Evolutionary conservation across 2,888 invertebrate species (phyloP), one percentile per base, ranked within the genome.

Genomic region (Habrosyne pyritoides): DNA sequence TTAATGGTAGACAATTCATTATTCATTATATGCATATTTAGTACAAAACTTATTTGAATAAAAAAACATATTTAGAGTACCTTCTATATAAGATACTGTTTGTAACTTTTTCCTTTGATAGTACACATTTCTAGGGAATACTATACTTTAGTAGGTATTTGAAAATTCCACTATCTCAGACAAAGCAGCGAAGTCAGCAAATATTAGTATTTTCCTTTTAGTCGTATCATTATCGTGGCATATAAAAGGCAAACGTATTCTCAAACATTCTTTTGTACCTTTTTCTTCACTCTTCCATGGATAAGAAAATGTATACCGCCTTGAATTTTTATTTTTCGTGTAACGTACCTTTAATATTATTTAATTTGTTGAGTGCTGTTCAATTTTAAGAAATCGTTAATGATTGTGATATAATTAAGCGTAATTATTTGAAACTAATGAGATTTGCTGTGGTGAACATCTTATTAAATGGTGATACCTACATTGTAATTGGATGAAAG

Each of bases 141-240:
- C n/a, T n/a, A n/a, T n/a, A 28, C 28, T 7, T 10, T 8, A 8
- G 28, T 30, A 3, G 3, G 2, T 30, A 12, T 30, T 12, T 7
- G 26, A 1, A 12, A 2, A 1, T 3, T 30, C 12, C 12, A 12
- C 12, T 12, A 30, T 1, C 47, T 14, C 48, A 51, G 57, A 57
- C 52, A 61, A 62, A 59, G 60, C 47, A 33, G 49, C 26, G 28
- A 28, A 18, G 54, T 58, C 59, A 57, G 63, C 64, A 12, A 33
- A 5, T 24, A 5, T 24, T 33, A 33, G 33, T 33, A 33, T 5
- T 33, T 33, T 3, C 4, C n/a, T 8, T 42, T 33, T 33, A 1
- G n/a, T 33, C 33, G n/a, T n/a, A 6, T 33, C 33, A n/a, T 33
- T 33, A 33, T 33, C 33, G 33, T 18, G n/a, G 18, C 18, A 42